Base-by-base conservation (phyloP, 2,113 vertebrate species). In the Catharus fuscescens region DNA sequence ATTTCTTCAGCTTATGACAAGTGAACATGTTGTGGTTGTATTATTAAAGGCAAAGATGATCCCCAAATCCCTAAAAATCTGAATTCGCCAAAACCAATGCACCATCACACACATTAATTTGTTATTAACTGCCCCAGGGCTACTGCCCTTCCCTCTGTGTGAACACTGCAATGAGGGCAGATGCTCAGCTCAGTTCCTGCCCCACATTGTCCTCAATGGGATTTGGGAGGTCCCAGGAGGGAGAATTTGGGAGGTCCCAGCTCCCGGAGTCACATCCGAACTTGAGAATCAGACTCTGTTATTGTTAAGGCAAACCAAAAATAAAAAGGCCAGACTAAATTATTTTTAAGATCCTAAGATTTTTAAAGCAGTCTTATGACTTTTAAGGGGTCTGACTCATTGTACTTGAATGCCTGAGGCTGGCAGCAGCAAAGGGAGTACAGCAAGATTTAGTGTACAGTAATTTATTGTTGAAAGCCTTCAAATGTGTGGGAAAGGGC, bases 401-500 rank as follows among this genome's bases (percentile, higher is more conserved):
- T n/a, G 74, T 67, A 44, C 31, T 93, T 95, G 91, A 95, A 97
- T 95, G 95, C 86, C 48, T 45, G 60, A 67, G 52, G 65, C 3
- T 97, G 95, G 96, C 95, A 96, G 83, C 72, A 76, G 72, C 4
- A 1, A 26, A 74, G 77, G 48, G 72, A 96, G 60, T 48, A 36
- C 52, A 74, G 94, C 72, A 88, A 88, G 85, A 88, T 66, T 80
- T 70, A 65, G 59, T 0, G 0, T 70, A 62, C 76, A 88, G 67
- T 70, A 80, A 86, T 92, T 93, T 89, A 84, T 60, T 91, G 88
- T 14, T 84, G 69, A 94, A 80, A 92, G 88, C 36, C 60, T 88
- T 86, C 59, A 88, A 78, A 90, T 84, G 80, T 95, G 92, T 96
- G 95, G 92, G 92, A 96, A 95, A 97, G 88, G 80, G 72, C 92